A percentile compares a stretch with the other conserved stretches of the same genome.
These are phyloP conservation scores for Drosophila nigrodunni DNA, from an alignment of 1,140 invertebrate species.

Conservation along the genomic window DNA sequence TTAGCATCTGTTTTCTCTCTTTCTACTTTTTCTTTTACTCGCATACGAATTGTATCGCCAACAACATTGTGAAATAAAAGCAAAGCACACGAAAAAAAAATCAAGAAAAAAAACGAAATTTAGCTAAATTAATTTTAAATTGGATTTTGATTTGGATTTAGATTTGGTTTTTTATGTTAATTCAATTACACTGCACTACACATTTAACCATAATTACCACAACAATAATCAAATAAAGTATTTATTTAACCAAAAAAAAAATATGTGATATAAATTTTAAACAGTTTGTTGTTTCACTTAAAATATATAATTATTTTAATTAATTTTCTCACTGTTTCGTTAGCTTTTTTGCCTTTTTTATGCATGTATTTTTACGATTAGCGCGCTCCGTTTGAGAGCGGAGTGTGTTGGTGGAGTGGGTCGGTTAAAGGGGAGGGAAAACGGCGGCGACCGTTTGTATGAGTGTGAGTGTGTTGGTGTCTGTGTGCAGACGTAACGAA, in stretches of 20 bases:
- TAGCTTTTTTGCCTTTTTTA: conserved; percentile 29
- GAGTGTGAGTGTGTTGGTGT: not conserved
- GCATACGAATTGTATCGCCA: not conserved
- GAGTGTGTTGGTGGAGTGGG: not conserved
- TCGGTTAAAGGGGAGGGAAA: not conserved
- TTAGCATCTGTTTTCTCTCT: conserved; percentile 12
- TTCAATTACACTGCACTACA: conserved; percentile 58
- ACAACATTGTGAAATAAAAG: conserved; percentile 27
- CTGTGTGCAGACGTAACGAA: conserved; percentile 42
- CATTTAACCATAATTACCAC: conserved; percentile 50
- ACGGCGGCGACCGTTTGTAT: not conserved
- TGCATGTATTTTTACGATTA: conserved; percentile 43
- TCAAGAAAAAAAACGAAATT: conserved; percentile 28
- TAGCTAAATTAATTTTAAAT: conserved; percentile 38
- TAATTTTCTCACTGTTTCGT: conserved; percentile 48
- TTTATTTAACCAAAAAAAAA: conserved; percentile 14
- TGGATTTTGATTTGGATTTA: conserved; percentile 26
- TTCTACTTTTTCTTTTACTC: not conserved
- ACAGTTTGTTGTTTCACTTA: conserved; percentile 35
- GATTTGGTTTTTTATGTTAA: conserved; percentile 22
- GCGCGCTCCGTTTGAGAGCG: conserved; percentile 28
- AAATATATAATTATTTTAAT: conserved; percentile 40
- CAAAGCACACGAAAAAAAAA: conserved; percentile 9
- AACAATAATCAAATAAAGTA: conserved; percentile 40
- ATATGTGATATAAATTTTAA: conserved; percentile 12